Evolutionary conservation across 2,888 invertebrate species (phyloP).

Genomic region (Amblyteles armatorius): DNA sequence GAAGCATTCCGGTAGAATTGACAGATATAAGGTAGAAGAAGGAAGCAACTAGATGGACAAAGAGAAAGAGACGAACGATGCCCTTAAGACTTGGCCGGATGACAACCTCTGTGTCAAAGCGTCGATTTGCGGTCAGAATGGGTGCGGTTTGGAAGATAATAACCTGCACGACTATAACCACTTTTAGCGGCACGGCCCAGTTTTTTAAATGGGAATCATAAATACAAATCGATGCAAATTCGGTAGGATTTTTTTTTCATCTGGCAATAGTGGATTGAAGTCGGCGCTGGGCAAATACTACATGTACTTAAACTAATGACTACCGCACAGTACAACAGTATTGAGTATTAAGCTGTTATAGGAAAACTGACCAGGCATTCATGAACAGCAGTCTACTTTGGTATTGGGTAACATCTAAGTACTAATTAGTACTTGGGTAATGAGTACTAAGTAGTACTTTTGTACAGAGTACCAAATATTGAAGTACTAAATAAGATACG

Average conservation of each 20-base stretch:
- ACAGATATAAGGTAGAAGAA: neutral
- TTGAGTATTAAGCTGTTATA: too few relatives aligned
- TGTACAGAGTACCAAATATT: too few relatives aligned
- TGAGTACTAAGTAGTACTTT: too few relatives aligned
- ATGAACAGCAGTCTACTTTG: too few relatives aligned
- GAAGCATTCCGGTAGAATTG: constrained; percentile 14
- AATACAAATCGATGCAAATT: neutral
- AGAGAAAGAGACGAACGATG: constrained; percentile 17
- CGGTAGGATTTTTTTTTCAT: neutral
- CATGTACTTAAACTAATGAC: neutral
- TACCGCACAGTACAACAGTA: too few relatives aligned
- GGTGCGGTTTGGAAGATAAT: constrained; percentile 1
- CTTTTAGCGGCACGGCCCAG: neutral
- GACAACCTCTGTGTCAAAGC: constrained; percentile 22
- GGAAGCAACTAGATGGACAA: neutral
- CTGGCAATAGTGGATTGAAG: neutral
- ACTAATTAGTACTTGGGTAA: too few relatives aligned
- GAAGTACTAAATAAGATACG: too few relatives aligned
- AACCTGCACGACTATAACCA: neutral
- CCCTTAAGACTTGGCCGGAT: constrained; percentile 24
- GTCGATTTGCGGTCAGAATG: constrained; percentile 12
- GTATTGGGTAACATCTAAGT: too few relatives aligned
- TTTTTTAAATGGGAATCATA: neutral
- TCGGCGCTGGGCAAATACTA: neutral
- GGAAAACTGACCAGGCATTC: too few relatives aligned